Conservation (phyloP, 2,888 invertebrate genomes). For the Andrena trimmerana region DNA sequence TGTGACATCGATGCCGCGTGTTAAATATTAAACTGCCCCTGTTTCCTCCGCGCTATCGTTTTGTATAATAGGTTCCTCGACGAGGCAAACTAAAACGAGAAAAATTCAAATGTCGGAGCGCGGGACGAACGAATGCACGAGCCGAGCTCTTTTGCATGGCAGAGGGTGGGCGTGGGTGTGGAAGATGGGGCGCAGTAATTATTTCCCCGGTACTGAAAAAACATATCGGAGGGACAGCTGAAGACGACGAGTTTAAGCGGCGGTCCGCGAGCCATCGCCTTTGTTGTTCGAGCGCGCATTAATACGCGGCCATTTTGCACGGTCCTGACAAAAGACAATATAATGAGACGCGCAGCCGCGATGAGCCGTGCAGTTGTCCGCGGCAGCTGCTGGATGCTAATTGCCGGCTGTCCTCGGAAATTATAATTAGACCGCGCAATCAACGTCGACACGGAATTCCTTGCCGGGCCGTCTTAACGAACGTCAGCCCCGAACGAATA, state of each 20-base stretch:
- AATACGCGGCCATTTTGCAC: conserved; percentile 49
- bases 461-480: conserved; percentile 66
- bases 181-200: neutral
- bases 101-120: no score
- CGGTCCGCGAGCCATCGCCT: neutral
- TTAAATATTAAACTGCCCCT: no score
- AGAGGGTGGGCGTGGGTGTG: neutral
- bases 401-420: conserved; percentile 64
- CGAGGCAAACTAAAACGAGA: no score
- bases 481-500: conserved; percentile 29
- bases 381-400: conserved; percentile 72
- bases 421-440: conserved; percentile 73
- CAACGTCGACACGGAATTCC: conserved; percentile 60
- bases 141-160: neutral
- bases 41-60: no score
- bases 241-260: conserved; percentile 1
- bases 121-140: neutral
- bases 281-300: conserved; percentile 47
- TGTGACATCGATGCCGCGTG: no score
- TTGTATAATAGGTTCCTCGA: no score
- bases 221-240: neutral
- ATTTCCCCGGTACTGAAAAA: neutral
- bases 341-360: conserved; percentile 69
- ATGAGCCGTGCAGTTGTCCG: conserved; percentile 61
- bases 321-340: conserved; percentile 63